Evolutionary conservation across 2,888 invertebrate species (phyloP).

Genomic region (Microchrysa polita): DNA sequence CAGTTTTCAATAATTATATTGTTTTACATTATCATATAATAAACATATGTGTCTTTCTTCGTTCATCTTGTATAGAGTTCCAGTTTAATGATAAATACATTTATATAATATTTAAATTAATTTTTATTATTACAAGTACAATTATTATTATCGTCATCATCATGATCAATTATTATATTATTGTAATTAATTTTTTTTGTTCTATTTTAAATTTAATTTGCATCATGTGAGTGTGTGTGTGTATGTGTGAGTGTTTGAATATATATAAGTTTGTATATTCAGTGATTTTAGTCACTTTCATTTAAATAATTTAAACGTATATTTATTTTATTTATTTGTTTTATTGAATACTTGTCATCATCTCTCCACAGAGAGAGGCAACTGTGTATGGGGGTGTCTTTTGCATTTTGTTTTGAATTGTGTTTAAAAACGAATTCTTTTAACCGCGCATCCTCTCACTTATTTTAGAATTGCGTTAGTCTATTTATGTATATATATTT

Average conservation of each 20-base stretch:
- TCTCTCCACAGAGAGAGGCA: not conserved
- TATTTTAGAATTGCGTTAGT: conserved; percentile 38
- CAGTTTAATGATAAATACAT: conserved; percentile 42
- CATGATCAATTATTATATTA: no score
- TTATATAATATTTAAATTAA: conserved; percentile 20
- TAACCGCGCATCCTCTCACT: not conserved
- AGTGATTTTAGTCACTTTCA: not conserved
- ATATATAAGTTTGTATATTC: no score
- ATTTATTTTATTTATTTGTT: not conserved
- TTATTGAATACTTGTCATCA: conserved; percentile 21
- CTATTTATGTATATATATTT: conserved; percentile 17
- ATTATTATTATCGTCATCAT: not conserved
- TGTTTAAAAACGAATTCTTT: conserved; percentile 16
- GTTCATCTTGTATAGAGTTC: conserved; percentile 28
- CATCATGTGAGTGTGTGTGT: conserved; percentile 1
- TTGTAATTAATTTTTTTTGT: conserved; percentile 7
- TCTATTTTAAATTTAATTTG: conserved; percentile 30
- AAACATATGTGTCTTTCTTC: conserved; percentile 39
- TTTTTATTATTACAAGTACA: conserved; percentile 31
- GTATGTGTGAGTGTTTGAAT: not conserved
- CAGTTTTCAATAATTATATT: conserved; percentile 17
- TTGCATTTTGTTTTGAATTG: not conserved
- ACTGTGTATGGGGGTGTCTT: conserved; percentile 9
- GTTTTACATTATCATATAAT: conserved; percentile 19
- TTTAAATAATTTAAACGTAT: conserved; percentile 26